These are phyloP conservation scores for Stenurella melanura DNA, from an alignment of 2,888 invertebrate genomes.

Conservation along the genomic window DNA sequence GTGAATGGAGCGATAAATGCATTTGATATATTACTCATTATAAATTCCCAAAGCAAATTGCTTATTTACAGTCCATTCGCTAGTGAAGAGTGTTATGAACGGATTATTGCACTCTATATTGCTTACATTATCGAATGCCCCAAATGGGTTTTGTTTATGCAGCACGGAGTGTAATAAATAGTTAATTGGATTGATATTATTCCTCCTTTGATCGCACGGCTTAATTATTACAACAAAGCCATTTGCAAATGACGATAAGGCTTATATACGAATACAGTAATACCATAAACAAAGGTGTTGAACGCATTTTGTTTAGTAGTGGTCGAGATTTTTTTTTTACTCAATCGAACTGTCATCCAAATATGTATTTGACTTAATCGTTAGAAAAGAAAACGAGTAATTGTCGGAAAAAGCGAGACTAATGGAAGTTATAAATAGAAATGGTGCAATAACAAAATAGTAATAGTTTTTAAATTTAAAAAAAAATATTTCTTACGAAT, in stretches of 20 bases:
- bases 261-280: background rate
- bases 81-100: background rate
- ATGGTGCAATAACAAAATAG: too few relatives aligned
- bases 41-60: conserved; percentile 19
- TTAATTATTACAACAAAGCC: background rate
- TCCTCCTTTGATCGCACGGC: background rate
- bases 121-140: conserved; percentile 7
- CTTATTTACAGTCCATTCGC: conserved; percentile 5
- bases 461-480: too few relatives aligned
- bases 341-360: too few relatives aligned
- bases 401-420: too few relatives aligned
- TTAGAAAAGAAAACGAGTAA: too few relatives aligned
- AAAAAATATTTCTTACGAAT: too few relatives aligned
- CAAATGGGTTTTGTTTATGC: conserved; percentile 6
- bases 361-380: too few relatives aligned
- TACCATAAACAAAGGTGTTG: too few relatives aligned
- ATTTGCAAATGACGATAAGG: background rate
- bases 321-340: too few relatives aligned
- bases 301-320: too few relatives aligned
- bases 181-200: background rate
- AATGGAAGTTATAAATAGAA: too few relatives aligned
- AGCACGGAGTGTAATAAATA: background rate
- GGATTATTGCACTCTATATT: conserved; percentile 1
- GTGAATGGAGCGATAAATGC: background rate
- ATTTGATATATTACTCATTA: conserved; percentile 11